Conservation (phyloP, 2,113 vertebrate genomes). For the Otolemur garnettii region DNA sequence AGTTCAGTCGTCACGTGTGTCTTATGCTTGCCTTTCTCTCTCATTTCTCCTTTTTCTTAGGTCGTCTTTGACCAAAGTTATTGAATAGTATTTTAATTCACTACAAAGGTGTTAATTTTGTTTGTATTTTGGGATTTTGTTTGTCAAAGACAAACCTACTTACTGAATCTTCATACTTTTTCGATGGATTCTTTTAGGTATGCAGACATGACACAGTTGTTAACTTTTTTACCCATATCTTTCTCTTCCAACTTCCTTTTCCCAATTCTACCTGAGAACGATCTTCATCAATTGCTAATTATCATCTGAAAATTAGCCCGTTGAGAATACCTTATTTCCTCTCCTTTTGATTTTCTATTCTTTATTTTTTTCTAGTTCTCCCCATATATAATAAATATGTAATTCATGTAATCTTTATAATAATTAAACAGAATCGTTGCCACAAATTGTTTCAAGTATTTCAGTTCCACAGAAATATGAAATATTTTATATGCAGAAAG, state of each 20-base stretch:
- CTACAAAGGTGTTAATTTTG: background rate
- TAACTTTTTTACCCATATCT: background rate
- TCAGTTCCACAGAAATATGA: background rate
- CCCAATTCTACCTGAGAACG: background rate
- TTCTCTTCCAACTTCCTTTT: constrained; percentile 28
- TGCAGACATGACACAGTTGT: background rate
- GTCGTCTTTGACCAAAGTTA: background rate
- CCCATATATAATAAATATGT: background rate
- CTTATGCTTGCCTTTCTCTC: background rate
- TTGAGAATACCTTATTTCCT: background rate
- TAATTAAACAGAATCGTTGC: background rate
- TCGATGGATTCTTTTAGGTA: background rate
- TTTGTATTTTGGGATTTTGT: background rate
- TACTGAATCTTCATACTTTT: background rate
- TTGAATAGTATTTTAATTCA: constrained; percentile 4
- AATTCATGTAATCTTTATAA: background rate
- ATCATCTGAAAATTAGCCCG: background rate
- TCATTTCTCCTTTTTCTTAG: background rate
- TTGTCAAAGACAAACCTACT: background rate
- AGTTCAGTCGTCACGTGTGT: background rate
- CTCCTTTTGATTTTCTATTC: background rate
- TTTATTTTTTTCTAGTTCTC: background rate
- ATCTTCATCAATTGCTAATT: background rate
- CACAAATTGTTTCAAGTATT: background rate
- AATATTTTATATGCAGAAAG: background rate